Conservation (phyloP, 2,113 vertebrate species). For the Vombatus ursinus region DNA sequence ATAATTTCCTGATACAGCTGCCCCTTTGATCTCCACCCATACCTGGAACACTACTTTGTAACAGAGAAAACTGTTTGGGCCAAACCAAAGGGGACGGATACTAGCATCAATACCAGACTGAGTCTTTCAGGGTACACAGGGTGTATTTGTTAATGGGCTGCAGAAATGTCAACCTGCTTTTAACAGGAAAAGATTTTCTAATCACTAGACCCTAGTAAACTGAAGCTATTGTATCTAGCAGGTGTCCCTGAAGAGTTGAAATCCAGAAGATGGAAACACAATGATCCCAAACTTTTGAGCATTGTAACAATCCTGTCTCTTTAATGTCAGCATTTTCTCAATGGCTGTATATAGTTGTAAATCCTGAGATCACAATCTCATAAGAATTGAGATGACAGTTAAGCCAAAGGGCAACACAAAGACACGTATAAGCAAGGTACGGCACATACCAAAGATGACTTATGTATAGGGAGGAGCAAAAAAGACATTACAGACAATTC, state of each 20-base stretch:
- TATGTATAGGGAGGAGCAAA: not conserved
- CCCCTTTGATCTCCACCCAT: not conserved
- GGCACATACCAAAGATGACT: not conserved
- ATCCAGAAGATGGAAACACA: not conserved
- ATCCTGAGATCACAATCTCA: not conserved
- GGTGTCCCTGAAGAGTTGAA: not conserved
- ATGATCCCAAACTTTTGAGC: not conserved
- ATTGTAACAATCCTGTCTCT: not conserved
- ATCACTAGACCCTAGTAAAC: not conserved
- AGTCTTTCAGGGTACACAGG: not conserved
- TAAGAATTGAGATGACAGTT: not conserved
- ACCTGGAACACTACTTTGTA: not conserved
- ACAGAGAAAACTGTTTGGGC: not conserved
- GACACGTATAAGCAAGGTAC: not conserved
- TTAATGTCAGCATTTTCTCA: not conserved
- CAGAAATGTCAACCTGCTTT: not conserved
- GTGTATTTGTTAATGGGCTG: not conserved
- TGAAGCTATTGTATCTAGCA: not conserved
- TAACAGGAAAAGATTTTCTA: not conserved
- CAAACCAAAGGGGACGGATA: not conserved
- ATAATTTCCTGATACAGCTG: not conserved
- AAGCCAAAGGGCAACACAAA: not conserved
- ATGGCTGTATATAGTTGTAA: not conserved
- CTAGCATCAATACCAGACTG: not conserved
- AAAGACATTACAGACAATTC: not conserved